Conservation (phyloP, 2,797 vertebrate species). For the Anguilla obscura region DNA sequence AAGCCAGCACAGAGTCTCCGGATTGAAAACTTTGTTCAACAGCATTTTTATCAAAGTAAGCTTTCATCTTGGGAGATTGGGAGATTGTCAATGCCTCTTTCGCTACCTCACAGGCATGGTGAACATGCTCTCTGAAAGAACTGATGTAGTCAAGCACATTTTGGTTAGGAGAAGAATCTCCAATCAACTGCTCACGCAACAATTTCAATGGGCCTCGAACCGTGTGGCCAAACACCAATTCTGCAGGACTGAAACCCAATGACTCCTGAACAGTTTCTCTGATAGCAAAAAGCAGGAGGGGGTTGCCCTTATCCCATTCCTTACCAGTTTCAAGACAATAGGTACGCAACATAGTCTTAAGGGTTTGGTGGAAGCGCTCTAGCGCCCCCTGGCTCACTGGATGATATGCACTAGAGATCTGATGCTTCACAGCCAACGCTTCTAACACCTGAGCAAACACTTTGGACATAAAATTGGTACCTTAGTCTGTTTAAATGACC, state of each 20-base stretch:
- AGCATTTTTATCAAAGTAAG: neutral
- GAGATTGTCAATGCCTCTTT: neutral
- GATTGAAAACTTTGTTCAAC: neutral
- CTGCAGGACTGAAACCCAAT: neutral
- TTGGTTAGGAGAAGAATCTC: neutral
- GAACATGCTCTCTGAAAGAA: neutral
- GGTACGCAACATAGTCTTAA: neutral
- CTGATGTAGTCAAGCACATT: neutral
- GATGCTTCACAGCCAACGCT: neutral
- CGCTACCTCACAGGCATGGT: neutral
- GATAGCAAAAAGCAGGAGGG: neutral
- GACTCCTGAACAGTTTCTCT: neutral
- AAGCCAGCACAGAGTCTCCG: neutral
- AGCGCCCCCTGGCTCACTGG: neutral
- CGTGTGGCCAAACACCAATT: neutral
- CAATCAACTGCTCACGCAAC: neutral
- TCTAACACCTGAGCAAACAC: neutral
- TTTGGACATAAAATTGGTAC: neutral
- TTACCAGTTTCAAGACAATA: neutral
- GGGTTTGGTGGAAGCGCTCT: neutral
- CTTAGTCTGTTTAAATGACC: neutral
- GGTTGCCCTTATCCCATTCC: neutral
- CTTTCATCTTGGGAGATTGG: neutral
- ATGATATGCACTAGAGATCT: neutral
- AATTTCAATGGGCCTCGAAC: too few relatives aligned